These are phyloP conservation scores for Azorinus chamasolen DNA, from an alignment of 2,888 invertebrate genomes.

Conservation along the genomic window DNA sequence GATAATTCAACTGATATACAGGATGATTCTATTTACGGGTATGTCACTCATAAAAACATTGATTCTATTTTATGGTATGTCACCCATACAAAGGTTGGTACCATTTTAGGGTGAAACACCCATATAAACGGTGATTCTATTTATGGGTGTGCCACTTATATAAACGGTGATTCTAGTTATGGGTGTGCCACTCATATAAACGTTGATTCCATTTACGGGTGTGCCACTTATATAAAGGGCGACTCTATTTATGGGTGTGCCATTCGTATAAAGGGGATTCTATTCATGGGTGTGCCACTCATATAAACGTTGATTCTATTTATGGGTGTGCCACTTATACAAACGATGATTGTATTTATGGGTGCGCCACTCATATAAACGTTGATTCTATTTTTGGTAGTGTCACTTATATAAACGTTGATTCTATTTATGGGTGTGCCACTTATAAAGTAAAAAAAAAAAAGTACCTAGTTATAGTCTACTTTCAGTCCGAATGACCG, in stretches of 20 bases:
- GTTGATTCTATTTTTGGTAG: background rate
- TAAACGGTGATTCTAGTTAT: too few species aligned
- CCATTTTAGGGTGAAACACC: background rate
- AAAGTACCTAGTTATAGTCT: too few species aligned
- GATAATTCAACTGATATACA: slow-evolving; percentile 57
- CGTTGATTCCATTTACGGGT: too few species aligned
- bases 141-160: too few species aligned
- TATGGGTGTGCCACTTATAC: background rate
- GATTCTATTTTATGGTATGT: background rate
- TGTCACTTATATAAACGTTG: too few species aligned
- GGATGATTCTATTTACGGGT: slow-evolving; percentile 63
- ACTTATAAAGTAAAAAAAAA: too few species aligned
- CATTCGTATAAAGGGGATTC: background rate
- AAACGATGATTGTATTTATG: too few species aligned
- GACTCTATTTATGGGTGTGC: slow-evolving; percentile 62
- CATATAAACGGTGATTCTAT: too few species aligned
- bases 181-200: too few species aligned
- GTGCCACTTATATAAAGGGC: slow-evolving; percentile 26
- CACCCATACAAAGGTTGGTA: background rate
- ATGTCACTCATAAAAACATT: slow-evolving; percentile 1
- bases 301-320: background rate
- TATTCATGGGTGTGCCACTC: background rate
- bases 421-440: too few species aligned
- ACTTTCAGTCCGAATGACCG: too few species aligned
- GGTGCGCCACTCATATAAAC: background rate